Evolutionary conservation across 1,140 invertebrate genomes (phyloP).

Genomic region (Berghia stephanieae): DNA sequence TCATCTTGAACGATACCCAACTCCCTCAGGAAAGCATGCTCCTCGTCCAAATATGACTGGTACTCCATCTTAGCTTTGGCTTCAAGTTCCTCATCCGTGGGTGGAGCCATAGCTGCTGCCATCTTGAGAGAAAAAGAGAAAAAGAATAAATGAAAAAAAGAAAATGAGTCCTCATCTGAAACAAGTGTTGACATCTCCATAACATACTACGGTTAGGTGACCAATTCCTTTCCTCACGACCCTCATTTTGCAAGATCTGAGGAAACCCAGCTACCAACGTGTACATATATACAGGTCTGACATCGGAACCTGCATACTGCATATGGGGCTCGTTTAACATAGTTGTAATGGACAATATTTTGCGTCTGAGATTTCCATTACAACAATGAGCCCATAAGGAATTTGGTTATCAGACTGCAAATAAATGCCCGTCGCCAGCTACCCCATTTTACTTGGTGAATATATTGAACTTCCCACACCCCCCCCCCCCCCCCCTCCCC

Average conservation of each 20-base stretch:
- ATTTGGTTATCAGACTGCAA: too few species aligned
- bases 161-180: neutral
- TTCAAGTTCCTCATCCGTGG: slow-evolving; percentile 63
- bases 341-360: too few species aligned
- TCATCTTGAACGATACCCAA: slow-evolving; percentile 57
- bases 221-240: neutral
- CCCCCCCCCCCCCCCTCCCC: too few species aligned
- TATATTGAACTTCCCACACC: too few species aligned
- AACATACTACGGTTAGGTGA: neutral
- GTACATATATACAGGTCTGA: too few species aligned
- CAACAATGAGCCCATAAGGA: too few species aligned
- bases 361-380: too few species aligned
- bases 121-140: slow-evolving; percentile 43
- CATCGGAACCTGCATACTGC: too few species aligned
- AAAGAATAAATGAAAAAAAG: neutral
- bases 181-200: neutral
- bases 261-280: too few species aligned
- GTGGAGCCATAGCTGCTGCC: slow-evolving; percentile 58
- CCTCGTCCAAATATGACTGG: slow-evolving; percentile 53
- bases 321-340: too few species aligned
- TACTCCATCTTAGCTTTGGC: slow-evolving; percentile 57
- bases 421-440: too few species aligned
- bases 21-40: slow-evolving; percentile 55
- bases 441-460: too few species aligned
- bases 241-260: neutral